Percentiles rank a stretch among this genome's conserved stretches.
Conservation (phyloP, 2,797 vertebrate species). For the Fringilla coelebs region DNA sequence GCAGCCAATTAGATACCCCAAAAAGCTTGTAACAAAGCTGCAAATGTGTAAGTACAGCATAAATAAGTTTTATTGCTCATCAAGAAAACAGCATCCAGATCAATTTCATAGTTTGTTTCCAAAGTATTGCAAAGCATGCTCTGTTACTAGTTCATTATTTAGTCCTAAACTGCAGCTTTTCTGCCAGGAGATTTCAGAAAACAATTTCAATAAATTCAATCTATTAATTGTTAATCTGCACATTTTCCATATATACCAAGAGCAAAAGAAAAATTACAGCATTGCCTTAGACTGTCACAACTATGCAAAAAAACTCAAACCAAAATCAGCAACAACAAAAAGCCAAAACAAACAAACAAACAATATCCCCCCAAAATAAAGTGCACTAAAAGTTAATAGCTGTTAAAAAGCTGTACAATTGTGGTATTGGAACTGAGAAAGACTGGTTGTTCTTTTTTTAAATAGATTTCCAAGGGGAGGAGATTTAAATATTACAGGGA, state of each 20-base stretch:
- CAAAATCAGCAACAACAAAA: not conserved
- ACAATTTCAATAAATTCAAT: not conserved
- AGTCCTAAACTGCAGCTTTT: not conserved
- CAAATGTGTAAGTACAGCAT: slow-evolving; percentile 60
- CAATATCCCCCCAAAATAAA: not conserved
- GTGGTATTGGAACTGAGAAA: not conserved
- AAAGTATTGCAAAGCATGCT: not conserved
- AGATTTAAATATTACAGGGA: not conserved
- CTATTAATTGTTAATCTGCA: not conserved
- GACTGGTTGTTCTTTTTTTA: not conserved
- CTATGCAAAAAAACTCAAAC: not conserved
- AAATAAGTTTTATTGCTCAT: slow-evolving; percentile 59
- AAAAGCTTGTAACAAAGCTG: slow-evolving; percentile 65
- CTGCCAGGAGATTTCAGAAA: not conserved
- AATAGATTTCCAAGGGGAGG: not conserved
- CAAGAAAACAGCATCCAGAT: slow-evolving; percentile 19
- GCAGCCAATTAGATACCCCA: slow-evolving; percentile 58
- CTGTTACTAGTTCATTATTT: not conserved
- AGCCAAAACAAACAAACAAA: not conserved
- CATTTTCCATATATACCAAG: not conserved
- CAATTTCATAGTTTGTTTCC: slow-evolving; percentile 15
- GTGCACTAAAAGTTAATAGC: not conserved
- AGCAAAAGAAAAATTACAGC: not conserved
- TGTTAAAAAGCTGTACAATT: not conserved
- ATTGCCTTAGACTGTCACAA: not conserved